These are phyloP conservation scores for Caenorhabditis parvicauda DNA, from an alignment of 2,888 invertebrate genomes.

Conservation along the genomic window DNA sequence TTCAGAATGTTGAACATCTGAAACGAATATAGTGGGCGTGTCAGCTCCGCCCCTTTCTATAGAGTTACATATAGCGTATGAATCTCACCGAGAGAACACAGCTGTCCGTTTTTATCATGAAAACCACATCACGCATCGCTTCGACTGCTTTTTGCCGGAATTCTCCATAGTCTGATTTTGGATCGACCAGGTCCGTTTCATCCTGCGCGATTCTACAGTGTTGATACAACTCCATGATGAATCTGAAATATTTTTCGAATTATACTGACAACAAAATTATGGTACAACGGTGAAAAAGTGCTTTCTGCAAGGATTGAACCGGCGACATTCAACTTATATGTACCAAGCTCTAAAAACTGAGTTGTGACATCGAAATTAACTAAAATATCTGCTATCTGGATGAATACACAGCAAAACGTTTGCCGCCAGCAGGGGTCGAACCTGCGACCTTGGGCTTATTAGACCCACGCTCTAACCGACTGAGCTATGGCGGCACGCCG, in stretches of 20 bases:
- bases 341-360: not conserved
- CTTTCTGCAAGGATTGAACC: no score
- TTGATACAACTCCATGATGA: conserved; percentile 73
- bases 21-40: not conserved
- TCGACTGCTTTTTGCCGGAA: conserved; percentile 75
- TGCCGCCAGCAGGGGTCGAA: conserved; percentile 57
- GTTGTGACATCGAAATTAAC: not conserved
- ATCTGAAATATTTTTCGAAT: conserved; percentile 26
- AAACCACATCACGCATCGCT: conserved; percentile 91
- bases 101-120: conserved; percentile 86
- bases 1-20: conserved; percentile 64
- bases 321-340: no score
- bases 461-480: conserved; percentile 61
- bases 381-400: not conserved
- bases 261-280: no score
- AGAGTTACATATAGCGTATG: not conserved
- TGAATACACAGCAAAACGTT: conserved; percentile 10
- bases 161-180: conserved; percentile 78
- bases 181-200: conserved; percentile 78
- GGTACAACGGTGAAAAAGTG: no score
- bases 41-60: no score
- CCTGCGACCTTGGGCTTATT: conserved; percentile 60
- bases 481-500: conserved; percentile 58
- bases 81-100: conserved; percentile 71
- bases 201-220: conserved; percentile 96